Evolutionary conservation across 2,888 invertebrate genomes (phyloP), one percentile per base, ranked within the genome.

Genomic region (Plebejus melissa): DNA sequence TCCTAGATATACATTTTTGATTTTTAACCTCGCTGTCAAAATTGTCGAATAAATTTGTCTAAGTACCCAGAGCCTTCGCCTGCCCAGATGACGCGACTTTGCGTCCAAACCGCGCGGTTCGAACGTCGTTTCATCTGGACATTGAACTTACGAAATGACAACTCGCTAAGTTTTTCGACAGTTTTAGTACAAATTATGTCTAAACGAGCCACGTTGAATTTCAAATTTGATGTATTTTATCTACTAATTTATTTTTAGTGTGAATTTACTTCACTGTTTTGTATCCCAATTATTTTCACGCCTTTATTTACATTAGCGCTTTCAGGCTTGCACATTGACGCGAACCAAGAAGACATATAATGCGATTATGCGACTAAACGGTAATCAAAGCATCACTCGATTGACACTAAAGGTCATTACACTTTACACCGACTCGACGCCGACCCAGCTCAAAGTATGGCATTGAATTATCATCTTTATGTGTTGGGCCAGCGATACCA

Each of bases 151-250:
- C 46, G 74, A 77, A 75, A 72, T 78, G 75, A 77, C 75, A 78
- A 79, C 71, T 79, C 69, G 72, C 46, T 78, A 77, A 77, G 71
- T 78, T 78, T 76, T 65, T 78, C 79, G 77, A 79, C 80, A 80
- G 80, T 80, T 77, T 78, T 79, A 87, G 87, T 88, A 87, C 88
- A 87, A 88, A 85, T 85, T 82, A 81, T 80, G 83, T 83, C 77
- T 82, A 80, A 79, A 76, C 70, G 74, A 69, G 58, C 74, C 74
- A 76, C 75, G 75, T 70, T 81, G 76, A 77, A 74, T 77, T 76
- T 75, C 38, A 22, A 78, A 72, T 75, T 70, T 76, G 74, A 75
- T 77, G 77, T 74, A 74, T 75, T n/a, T 74, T 70, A 76, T 50
- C 13, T 72, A 72, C 50, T 54, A 32, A 72, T 72, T 72, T 72